phyloP scores from a whole-genome alignment of 2,888 invertebrate species.

The Odiellus spinosus region DNA sequence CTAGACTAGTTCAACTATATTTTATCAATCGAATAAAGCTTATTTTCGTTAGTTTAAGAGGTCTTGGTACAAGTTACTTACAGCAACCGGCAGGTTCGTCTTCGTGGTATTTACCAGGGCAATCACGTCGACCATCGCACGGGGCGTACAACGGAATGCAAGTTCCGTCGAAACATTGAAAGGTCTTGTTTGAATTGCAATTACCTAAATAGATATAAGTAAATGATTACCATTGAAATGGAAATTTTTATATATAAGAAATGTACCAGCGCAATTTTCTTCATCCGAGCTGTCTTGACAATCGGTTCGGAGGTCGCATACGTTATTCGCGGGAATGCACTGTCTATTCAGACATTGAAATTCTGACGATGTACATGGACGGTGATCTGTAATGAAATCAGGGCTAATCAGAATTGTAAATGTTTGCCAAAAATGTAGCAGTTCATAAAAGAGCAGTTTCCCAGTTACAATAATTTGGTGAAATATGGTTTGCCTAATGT shows the following conservation, averaged over 20 bases:
- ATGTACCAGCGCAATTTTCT: slow-evolving; percentile 18
- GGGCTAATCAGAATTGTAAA: too few relatives aligned
- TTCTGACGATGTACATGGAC: slow-evolving; percentile 17
- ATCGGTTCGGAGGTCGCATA: slow-evolving; percentile 27
- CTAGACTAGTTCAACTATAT: too few relatives aligned
- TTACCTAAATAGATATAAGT: slow-evolving; percentile 13
- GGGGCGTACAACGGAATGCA: slow-evolving; percentile 24
- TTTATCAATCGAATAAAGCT: too few relatives aligned
- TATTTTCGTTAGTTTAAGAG: too few relatives aligned
- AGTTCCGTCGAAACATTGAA: slow-evolving; percentile 24
- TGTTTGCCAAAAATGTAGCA: too few relatives aligned
- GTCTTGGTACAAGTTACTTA: slow-evolving; percentile 10
- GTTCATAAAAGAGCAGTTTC: too few relatives aligned
- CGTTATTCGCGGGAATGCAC: slow-evolving; percentile 24
- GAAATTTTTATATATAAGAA: neutral
- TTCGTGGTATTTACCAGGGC: slow-evolving; percentile 24
- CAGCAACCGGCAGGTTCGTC: slow-evolving; percentile 21
- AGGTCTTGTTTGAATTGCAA: slow-evolving; percentile 22
- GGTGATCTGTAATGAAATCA: slow-evolving; percentile 12
- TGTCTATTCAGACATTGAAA: slow-evolving; percentile 26
- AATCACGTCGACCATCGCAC: slow-evolving; percentile 23
- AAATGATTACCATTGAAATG: neutral
- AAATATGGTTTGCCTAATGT: too few relatives aligned
- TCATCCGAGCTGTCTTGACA: slow-evolving; percentile 24
- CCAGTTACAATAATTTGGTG: too few relatives aligned